phyloP scores from a whole-genome alignment of 2,113 vertebrate genomes.

The Cervus canadensis region DNA sequence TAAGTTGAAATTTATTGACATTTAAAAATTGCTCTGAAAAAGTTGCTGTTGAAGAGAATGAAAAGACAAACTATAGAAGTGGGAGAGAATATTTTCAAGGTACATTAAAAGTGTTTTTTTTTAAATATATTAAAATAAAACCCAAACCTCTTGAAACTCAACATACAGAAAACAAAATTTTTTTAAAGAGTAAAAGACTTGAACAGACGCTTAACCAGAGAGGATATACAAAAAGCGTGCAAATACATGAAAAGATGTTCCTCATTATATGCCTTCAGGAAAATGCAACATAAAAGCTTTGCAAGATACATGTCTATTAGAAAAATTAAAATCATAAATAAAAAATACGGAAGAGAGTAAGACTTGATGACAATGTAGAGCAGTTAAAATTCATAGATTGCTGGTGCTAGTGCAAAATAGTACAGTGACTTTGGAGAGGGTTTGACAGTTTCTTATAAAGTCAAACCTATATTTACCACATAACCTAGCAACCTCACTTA shows the following conservation, averaged over 20 bases:
- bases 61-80: neutral
- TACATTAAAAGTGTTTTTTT: neutral
- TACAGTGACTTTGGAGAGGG: neutral
- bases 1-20: neutral
- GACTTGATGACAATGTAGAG: neutral
- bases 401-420: neutral
- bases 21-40: neutral
- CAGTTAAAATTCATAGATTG: neutral
- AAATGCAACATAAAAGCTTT: neutral
- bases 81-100: neutral
- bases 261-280: neutral
- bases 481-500: neutral
- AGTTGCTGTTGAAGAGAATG: neutral
- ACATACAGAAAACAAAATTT: neutral
- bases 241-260: neutral
- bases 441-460: neutral
- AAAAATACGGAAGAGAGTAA: neutral
- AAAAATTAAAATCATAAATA: neutral
- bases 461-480: neutral
- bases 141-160: neutral
- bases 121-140: neutral
- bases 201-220: neutral
- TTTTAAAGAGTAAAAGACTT: neutral
- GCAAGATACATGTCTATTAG: neutral
- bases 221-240: neutral